Base-by-base conservation (phyloP, 2,113 vertebrate species). In the Hassar affinis region DNA sequence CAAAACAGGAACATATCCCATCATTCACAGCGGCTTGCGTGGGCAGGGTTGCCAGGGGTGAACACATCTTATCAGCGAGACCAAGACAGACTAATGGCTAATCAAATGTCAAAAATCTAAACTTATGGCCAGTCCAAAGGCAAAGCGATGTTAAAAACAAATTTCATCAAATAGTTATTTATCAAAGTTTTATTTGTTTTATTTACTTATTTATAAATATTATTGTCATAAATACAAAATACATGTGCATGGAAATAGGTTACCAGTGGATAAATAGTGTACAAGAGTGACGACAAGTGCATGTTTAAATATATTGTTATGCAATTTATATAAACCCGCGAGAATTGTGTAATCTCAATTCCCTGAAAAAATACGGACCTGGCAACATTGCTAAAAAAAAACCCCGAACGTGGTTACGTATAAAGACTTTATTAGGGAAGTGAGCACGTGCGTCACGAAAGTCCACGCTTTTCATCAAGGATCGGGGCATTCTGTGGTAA, bases 391-490 rank as follows among this genome's bases (percentile, higher is more conserved):
- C 30, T 17, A 47, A 22, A 20, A 27, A 84, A 33, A 4, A n/a
- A n/a, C n/a, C 1, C 3, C 10, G 8, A 51, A 74, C 91, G 92
- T 90, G 79, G 90, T 33, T 80, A 90, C 93, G 93, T 87, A 30
- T n/a, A 30, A 27, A 8, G 77, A 59, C 56, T 79, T 80, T 0
- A 56, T 85, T 68, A 85, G 88, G 91, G 92, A 91, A 92, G 90
- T 86, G 59, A 56, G 86, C 91, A 93, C 92, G 93, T 92, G 92
- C 30, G 87, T 80, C 56, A 25, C 20, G 18, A 15, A 8, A 61
- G 33, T 56, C 66, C 62, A 69, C 77, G 49, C 33, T 69, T 66
- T 42, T 61, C 4, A 51, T 27, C 25, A 57, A 42, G 74, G 27
- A n/a, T 49, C 27, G 1, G 27, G 9, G 6, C 15, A 12, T 9